phyloP scores from a whole-genome alignment of 2,113 vertebrate species.

The Nerophis lumbriciformis region DNA sequence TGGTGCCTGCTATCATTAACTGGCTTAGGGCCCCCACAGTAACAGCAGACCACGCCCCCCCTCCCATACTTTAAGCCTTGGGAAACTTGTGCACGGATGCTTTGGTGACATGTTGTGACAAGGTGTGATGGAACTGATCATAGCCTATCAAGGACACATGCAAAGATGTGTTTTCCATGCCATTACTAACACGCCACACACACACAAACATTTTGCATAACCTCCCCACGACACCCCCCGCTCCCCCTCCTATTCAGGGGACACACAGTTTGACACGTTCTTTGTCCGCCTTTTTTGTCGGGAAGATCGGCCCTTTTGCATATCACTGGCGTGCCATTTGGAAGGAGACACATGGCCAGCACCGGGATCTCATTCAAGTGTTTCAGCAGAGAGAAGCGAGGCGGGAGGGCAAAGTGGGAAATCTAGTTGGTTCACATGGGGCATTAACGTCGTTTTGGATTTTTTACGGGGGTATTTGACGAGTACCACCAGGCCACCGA shows the following conservation, averaged over 20 bases:
- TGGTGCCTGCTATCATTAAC: constrained; percentile 67
- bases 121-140: constrained; percentile 38
- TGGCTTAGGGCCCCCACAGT: constrained; percentile 65
- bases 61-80: constrained; percentile 44
- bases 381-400: constrained; percentile 25
- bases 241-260: constrained; percentile 32
- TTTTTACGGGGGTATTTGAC: constrained; percentile 19
- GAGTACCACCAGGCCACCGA: not conserved
- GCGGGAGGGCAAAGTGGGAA: constrained; percentile 14
- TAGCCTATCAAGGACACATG: constrained; percentile 21
- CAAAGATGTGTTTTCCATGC: constrained; percentile 30
- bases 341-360: constrained; percentile 43
- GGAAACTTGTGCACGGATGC: constrained; percentile 11
- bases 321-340: constrained; percentile 48
- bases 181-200: constrained; percentile 1
- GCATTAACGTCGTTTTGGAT: constrained; percentile 35
- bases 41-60: constrained; percentile 36
- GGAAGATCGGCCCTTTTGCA: constrained; percentile 59
- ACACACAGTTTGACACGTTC: constrained; percentile 62
- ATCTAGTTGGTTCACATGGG: constrained; percentile 29
- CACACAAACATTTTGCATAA: constrained; percentile 22
- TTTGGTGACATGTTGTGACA: constrained; percentile 22
- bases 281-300: constrained; percentile 53
- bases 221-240: constrained; percentile 15
- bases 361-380: constrained; percentile 46